Evolutionary conservation across 35 echinoderm and acorn worm species (phyloP).

Genomic region (Ptychodera flava): DNA sequence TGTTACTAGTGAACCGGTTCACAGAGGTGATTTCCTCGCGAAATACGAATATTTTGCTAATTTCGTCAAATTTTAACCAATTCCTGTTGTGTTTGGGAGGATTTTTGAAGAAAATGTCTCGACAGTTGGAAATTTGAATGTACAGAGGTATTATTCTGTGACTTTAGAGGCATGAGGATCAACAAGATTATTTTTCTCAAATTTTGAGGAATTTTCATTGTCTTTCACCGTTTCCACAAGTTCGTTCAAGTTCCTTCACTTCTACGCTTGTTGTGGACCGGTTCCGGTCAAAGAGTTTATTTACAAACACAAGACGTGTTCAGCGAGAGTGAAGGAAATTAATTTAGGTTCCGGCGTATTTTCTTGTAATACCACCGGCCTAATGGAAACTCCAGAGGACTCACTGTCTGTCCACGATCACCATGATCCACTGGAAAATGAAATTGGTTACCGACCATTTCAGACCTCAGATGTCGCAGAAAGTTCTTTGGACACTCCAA

Average conservation of each 20-base stretch:
- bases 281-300: background rate
- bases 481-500: background rate
- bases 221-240: background rate
- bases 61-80: background rate
- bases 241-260: background rate
- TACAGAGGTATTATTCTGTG: background rate
- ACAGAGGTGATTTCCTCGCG: background rate
- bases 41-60: background rate
- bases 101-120: background rate
- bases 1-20: background rate
- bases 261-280: background rate
- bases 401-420: background rate
- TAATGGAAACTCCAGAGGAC: background rate
- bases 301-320: background rate
- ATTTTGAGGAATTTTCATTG: conserved; percentile 2
- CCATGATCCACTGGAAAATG: background rate
- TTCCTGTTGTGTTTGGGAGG: background rate
- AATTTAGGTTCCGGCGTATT: too few species aligned
- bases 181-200: background rate
- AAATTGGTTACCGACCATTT: background rate
- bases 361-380: too few species aligned
- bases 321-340: too few species aligned
- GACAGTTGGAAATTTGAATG: background rate
- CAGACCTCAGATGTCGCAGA: background rate
- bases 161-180: background rate